Evolutionary conservation across 2,888 invertebrate genomes (phyloP).

Genomic region (Epistrophella euchroma): DNA sequence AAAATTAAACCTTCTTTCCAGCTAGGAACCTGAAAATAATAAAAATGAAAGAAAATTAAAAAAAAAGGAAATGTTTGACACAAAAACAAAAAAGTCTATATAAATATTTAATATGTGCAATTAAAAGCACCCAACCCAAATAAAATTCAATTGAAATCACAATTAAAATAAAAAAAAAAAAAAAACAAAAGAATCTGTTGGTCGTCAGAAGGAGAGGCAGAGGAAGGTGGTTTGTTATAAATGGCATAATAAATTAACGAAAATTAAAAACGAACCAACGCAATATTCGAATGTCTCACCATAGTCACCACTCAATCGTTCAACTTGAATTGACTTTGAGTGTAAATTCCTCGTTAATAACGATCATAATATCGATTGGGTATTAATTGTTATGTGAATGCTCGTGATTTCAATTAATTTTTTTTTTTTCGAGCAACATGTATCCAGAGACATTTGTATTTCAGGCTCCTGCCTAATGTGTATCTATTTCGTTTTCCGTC

Average conservation of each 20-base stretch:
- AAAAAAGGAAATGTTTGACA: neutral
- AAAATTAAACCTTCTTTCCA: neutral
- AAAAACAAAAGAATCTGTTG: constrained; percentile 60
- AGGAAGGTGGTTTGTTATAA: constrained; percentile 4
- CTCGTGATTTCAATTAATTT: constrained; percentile 72
- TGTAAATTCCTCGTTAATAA: constrained; percentile 54
- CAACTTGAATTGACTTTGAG: constrained; percentile 20
- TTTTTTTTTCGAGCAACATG: constrained; percentile 33
- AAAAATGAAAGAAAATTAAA: neutral
- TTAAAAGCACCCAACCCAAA: constrained; percentile 66
- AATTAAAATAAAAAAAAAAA: constrained; percentile 48
- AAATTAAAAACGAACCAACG: constrained; percentile 45
- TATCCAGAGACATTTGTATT: constrained; percentile 10
- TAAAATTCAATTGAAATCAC: constrained; percentile 60
- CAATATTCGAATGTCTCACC: neutral
- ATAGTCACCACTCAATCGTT: constrained; percentile 12
- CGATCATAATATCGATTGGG: constrained; percentile 55
- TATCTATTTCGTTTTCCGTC: neutral
- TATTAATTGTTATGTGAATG: constrained; percentile 69
- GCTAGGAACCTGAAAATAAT: neutral
- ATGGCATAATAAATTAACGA: constrained; percentile 71
- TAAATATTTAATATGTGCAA: constrained; percentile 30
- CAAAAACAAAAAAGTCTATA: neutral
- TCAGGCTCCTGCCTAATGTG: neutral
- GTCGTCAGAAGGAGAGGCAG: neutral